Evolutionary conservation across 2,113 vertebrate genomes (phyloP).

Genomic region (Epinephelus moara): DNA sequence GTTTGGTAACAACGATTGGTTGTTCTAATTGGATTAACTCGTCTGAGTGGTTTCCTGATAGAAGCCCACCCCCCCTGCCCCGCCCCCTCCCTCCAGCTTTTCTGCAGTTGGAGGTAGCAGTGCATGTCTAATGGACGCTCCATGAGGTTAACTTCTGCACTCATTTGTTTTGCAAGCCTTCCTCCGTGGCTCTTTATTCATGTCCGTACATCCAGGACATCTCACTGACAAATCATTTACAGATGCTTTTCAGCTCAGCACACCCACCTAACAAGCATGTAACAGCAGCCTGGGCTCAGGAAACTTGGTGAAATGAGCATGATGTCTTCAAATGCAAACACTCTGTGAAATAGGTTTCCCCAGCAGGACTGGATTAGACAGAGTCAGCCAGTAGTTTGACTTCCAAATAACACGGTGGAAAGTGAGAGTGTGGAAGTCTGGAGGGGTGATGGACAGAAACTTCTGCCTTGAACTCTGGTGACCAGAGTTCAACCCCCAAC

Average conservation of each 20-base stretch:
- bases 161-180: conserved; percentile 64
- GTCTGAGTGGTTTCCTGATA: conserved; percentile 63
- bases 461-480: conserved; percentile 12
- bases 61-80: neutral
- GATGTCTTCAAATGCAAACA: conserved; percentile 19
- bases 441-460: conserved; percentile 11
- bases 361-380: conserved; percentile 13
- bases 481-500: conserved; percentile 26
- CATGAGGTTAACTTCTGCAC: conserved; percentile 56
- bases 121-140: conserved; percentile 68
- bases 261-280: conserved; percentile 7
- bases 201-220: conserved; percentile 26
- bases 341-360: neutral
- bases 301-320: conserved; percentile 6
- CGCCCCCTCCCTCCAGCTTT: neutral
- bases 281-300: conserved; percentile 10
- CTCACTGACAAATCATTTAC: conserved; percentile 69
- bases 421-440: conserved; percentile 18
- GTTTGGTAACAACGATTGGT: conserved; percentile 20
- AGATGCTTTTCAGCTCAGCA: conserved; percentile 57
- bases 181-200: conserved; percentile 21
- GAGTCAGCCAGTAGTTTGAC: neutral
- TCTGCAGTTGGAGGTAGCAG: conserved; percentile 47
- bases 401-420: conserved; percentile 14
- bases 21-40: conserved; percentile 76